Conservation (phyloP, 2,888 invertebrate genomes). For the Cryptops parisi region DNA sequence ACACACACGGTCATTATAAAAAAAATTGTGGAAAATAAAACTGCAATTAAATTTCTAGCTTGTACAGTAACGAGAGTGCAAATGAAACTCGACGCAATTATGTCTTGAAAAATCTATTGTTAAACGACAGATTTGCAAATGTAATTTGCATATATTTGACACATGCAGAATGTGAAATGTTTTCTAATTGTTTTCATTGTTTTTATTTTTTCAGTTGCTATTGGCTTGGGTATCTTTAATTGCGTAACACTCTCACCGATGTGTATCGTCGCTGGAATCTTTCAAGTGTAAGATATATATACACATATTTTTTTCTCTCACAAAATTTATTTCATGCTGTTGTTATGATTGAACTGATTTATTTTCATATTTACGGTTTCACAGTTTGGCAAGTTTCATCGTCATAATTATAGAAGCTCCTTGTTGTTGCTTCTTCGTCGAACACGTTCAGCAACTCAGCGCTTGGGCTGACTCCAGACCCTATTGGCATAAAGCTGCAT, state of each 20-base stretch:
- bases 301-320: neutral
- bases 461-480: conserved; percentile 66
- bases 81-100: no score
- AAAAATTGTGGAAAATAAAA: no score
- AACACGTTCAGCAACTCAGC: conserved; percentile 76
- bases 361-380: neutral
- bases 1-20: no score
- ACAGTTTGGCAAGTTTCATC: conserved; percentile 63
- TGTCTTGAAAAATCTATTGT: no score
- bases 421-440: conserved; percentile 91
- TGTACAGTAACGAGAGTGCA: no score
- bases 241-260: conserved; percentile 47
- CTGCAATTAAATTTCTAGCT: no score
- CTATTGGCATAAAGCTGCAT: conserved; percentile 73
- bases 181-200: no score
- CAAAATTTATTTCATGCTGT: neutral
- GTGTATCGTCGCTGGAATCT: conserved; percentile 62
- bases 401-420: conserved; percentile 86
- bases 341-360: conserved; percentile 1
- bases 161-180: no score
- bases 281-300: conserved; percentile 65
- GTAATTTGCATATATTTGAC: no score
- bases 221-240: conserved; percentile 64
- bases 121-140: no score
- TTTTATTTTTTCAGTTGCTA: conserved; percentile 52